Percentiles rank a stretch among this genome's conserved stretches.
phyloP scores from a whole-genome alignment of 2,888 invertebrate species.

The Trachelus stipa region DNA sequence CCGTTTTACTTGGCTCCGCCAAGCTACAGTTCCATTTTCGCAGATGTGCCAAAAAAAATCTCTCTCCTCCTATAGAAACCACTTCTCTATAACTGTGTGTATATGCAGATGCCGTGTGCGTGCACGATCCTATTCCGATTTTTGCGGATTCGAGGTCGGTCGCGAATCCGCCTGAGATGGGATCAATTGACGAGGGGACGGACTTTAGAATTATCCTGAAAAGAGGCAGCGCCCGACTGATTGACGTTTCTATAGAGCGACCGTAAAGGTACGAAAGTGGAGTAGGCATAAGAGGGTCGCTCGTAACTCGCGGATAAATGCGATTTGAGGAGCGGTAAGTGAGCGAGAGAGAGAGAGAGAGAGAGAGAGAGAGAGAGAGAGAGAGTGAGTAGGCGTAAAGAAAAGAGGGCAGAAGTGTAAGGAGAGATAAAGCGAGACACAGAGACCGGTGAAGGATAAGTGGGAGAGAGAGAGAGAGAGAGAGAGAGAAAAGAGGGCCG shows the following conservation, averaged over 20 bases:
- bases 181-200: conserved; percentile 51
- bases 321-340: conserved; percentile 48
- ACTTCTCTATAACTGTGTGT: neutral
- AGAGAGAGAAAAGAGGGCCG: conserved; percentile 10
- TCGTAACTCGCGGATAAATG: conserved; percentile 60
- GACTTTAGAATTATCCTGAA: conserved; percentile 58
- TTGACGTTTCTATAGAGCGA: conserved; percentile 59
- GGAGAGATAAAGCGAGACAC: too few relatives aligned
- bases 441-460: neutral
- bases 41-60: too few relatives aligned
- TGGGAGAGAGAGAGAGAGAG: conserved; percentile 6
- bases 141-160: conserved; percentile 33
- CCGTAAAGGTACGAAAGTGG: conserved; percentile 55
- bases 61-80: too few relatives aligned
- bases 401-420: too few relatives aligned
- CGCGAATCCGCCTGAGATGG: conserved; percentile 23
- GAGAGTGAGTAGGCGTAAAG: too few relatives aligned
- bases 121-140: conserved; percentile 33
- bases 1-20: too few relatives aligned
- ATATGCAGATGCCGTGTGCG: conserved; percentile 29
- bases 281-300: conserved; percentile 51
- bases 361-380: conserved; percentile 10
- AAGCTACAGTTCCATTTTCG: too few relatives aligned
- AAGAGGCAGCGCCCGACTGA: conserved; percentile 56
- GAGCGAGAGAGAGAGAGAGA: conserved; percentile 25